Base-by-base conservation (phyloP, 2,888 invertebrate genomes). In the Liodrosophila aerea region DNA sequence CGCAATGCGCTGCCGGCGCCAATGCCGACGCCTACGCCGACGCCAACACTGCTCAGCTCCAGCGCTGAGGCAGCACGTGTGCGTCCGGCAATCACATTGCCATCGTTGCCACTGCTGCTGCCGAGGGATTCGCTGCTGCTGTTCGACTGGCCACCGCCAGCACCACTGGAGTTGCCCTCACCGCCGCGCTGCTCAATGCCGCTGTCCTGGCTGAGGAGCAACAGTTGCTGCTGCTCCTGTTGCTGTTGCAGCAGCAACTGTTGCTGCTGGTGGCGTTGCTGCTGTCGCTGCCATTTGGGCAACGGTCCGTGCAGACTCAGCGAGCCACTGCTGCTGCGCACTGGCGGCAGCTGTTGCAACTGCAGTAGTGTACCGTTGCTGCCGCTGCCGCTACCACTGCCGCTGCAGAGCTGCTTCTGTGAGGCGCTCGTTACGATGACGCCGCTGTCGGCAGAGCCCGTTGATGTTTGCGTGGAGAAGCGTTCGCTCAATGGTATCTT, bases 191-290 rank as follows among this genome's bases (percentile, higher is more conserved):
- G 85, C 49, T 90, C 90, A 33, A 90, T 90, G 66, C 90, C 90
- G 50, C 90, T 90, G 64, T 90, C 90, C 59, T 89, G 89, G 13
- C 90, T 90, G 51, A 90, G 77, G 8, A 77, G 60, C 44, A 89
- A 51, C 37, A 56, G 61, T 31, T 59, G 53, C 27, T 65, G 50
- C 8, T 62, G 53, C 15, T 62, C 54, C 8, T 54, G 60, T 9
- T 52, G n/a, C n/a, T n/a, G n/a, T n/a, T n/a, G n/a, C n/a, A n/a
- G n/a, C n/a, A n/a, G n/a, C n/a, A 52, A 7, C 2, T 64, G 53
- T 18, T 61, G 65, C 18, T 83, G 51, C 13, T 49, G 56, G 11
- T 59, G 59, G 1, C 33, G 64, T 4, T 62, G 61, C 4, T 76
- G 62, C 4, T 78, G 53, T 8, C 62, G 63, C 29, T 85, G 83